These are phyloP conservation scores for Anguilla obscura DNA, from an alignment of 2,797 vertebrate genomes.

Conservation along the genomic window DNA sequence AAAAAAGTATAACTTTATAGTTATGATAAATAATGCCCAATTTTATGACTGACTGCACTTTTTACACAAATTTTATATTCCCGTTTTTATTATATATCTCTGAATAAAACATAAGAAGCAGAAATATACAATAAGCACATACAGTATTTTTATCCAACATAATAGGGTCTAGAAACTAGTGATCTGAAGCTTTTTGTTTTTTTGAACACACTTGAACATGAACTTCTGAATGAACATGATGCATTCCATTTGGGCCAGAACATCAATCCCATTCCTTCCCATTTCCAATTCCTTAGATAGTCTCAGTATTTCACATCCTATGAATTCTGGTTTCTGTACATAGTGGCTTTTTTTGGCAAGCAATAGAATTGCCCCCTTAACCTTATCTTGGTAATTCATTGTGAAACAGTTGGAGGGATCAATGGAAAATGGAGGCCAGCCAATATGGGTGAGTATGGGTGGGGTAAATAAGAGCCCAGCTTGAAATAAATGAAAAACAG, in stretches of 20 bases:
- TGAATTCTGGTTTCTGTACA: constrained; percentile 14
- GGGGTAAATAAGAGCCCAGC: neutral
- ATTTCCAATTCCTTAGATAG: neutral
- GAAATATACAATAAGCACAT: neutral
- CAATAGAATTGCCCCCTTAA: neutral
- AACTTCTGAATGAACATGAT: neutral
- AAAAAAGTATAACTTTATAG: neutral
- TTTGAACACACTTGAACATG: no score
- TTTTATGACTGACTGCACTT: neutral
- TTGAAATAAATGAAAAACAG: neutral
- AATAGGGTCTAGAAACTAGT: neutral
- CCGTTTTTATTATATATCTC: neutral
- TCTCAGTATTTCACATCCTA: neutral
- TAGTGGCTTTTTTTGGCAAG: neutral
- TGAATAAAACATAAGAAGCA: neutral
- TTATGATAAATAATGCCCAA: neutral
- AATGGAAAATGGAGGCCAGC: neutral
- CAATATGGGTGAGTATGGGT: neutral
- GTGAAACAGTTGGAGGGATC: constrained; percentile 3
- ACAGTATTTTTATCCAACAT: neutral
- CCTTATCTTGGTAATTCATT: constrained; percentile 22
- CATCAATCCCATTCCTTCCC: neutral
- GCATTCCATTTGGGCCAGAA: neutral
- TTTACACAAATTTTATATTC: neutral
- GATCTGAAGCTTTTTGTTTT: neutral